phyloP scores from a whole-genome alignment of 2,797 vertebrate species.

The Gallirallus australis region DNA sequence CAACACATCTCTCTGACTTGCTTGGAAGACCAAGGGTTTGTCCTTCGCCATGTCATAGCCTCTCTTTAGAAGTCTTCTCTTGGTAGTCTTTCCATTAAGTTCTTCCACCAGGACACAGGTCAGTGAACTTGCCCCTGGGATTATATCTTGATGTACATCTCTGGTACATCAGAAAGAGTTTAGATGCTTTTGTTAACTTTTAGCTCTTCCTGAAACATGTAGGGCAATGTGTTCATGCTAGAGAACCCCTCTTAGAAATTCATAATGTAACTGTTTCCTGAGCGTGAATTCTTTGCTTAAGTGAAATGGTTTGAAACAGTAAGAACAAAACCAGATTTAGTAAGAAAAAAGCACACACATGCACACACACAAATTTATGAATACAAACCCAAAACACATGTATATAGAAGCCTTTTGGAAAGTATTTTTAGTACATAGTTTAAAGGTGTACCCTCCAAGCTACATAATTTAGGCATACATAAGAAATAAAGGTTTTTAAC shows the following conservation, averaged over 20 bases:
- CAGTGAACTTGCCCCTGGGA: not conserved
- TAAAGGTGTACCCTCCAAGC: not conserved
- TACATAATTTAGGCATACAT: not conserved
- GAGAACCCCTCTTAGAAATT: not conserved
- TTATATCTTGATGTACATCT: not conserved
- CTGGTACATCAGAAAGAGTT: not conserved
- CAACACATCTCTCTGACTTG: not conserved
- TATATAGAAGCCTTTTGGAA: not conserved
- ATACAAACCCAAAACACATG: not conserved
- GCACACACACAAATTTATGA: fast-evolving
- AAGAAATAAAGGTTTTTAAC: not conserved
- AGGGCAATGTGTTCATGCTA: not conserved
- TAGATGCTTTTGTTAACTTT: not conserved
- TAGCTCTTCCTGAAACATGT: not conserved
- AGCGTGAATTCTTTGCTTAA: not conserved
- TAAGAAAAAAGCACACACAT: not conserved
- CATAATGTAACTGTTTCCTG: not conserved
- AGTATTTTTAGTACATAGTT: not conserved
- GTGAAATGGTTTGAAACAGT: not conserved
- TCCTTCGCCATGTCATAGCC: not conserved
- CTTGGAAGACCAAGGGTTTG: not conserved
- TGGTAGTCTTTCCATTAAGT: not conserved
- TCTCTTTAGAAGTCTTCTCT: not conserved
- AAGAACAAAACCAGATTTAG: not conserved
- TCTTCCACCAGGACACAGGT: not conserved